Evolutionary conservation across 2,113 vertebrate species (phyloP), one percentile per base, ranked within the genome.

Genomic region (Tautogolabrus adspersus): DNA sequence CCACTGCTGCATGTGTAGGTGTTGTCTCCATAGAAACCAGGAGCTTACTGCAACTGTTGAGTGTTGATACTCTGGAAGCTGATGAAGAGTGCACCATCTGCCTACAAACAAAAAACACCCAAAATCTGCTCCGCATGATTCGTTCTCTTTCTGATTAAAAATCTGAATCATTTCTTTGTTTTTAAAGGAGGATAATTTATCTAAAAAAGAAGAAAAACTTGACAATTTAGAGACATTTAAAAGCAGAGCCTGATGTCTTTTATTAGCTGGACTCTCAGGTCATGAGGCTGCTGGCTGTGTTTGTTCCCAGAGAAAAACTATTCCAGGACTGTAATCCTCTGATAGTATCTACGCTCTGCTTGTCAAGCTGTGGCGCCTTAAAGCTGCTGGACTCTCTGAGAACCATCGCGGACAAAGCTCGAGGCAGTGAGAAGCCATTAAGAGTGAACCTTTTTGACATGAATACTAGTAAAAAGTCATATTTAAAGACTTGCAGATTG

Each of bases 11-110:
- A 64, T 68, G 82, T 82, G 91, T 91, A 77, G 93, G 92, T 81
- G 86, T 81, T 0, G 88, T 92, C 71, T 37, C 89, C 91, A 87
- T 91, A 67, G 90, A 67, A 87, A 93, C 93, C 51, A 75, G 82
- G 40, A 73, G 70, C 81, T 75, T 72, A 75, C 69, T 79, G 84
- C 58, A 34, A 42, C 70, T 78, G 80, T 37, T 57, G 64, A 46
- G 57, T 42, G 76, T 73, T 73, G 77, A 38, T 66, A 34, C 60
- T 30, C 62, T 55, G 70, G 73, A 71, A 77, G 64, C 65, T 66
- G 64, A 73, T 13, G 34, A 55, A 26, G 62, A 60, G 49, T 19
- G 18, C 9, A 13, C 21, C 26, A 54, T 60, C 42, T 74, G 54
- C 40, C 52, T 22, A 34, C 30, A 34, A 34, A 34, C 1, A 11